A percentile compares a stretch with the other conserved stretches of the same genome.
Evolutionary conservation across 2,888 invertebrate species (phyloP).

Genomic region (Dryocosmus kuriphilus): DNA sequence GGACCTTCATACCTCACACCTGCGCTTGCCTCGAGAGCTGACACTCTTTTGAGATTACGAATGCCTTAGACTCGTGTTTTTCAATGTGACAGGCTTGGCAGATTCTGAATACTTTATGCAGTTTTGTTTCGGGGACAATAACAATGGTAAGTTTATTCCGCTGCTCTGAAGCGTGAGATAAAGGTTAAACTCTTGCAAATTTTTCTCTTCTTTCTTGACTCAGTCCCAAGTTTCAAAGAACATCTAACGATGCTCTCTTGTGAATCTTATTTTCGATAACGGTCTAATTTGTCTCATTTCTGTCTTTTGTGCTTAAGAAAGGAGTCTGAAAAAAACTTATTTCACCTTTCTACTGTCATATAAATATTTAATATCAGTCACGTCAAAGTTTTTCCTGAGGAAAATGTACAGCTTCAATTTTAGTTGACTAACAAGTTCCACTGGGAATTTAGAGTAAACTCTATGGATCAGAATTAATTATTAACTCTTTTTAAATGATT

Average conservation of each 20-base stretch:
- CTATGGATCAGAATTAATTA: too few species aligned
- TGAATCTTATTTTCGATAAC: background rate
- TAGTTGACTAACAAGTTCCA: too few species aligned
- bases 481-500: too few species aligned
- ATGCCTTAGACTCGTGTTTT: background rate
- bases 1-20: slow-evolving; percentile 4
- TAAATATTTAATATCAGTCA: too few species aligned
- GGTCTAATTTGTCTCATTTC: background rate
- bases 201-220: background rate
- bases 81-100: background rate
- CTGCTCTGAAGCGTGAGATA: slow-evolving; percentile 26
- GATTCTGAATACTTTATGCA: slow-evolving; percentile 14
- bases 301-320: background rate
- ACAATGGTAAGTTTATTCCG: slow-evolving; percentile 26
- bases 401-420: too few species aligned
- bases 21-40: too few species aligned
- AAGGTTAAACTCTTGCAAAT: slow-evolving; percentile 19
- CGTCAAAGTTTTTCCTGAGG: too few species aligned
- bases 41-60: slow-evolving; percentile 19
- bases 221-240: background rate
- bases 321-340: background rate
- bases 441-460: too few species aligned
- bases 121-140: slow-evolving; percentile 17
- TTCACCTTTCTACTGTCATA: background rate
- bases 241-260: background rate